Evolutionary conservation across 2,888 invertebrate species (phyloP), one percentile per base, ranked within the genome.

Genomic region (Xiphydria camelus): DNA sequence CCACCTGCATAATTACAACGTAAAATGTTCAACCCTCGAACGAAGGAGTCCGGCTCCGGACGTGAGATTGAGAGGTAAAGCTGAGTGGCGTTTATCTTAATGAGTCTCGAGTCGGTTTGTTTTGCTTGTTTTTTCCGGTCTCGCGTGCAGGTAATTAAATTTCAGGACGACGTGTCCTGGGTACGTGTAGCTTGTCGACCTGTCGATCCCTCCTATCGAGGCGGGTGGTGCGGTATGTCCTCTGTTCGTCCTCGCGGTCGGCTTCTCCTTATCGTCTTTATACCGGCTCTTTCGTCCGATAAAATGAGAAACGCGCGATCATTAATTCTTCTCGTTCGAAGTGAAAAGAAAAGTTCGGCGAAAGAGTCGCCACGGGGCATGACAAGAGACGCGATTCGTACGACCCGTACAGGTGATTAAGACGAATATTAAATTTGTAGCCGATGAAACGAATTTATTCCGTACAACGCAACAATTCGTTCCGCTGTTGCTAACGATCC

Each of bases 71-170:
- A 53, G 53, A 49, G 57, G 52, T 43, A 45, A 43, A 51, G 38
- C 38, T 47, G 44, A 42, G 44, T 37, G 42, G 36, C 51, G 50
- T 51, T 55, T 62, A 60, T 60, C 58, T 62, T 56, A 62, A 62
- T 56, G 63, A 64, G 51, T 53, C 45, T 43, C 45, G 49, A 41
- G 29, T 53, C 35, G 43, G 20, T 41, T 37, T 23, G 41, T 42
- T 26, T 25, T 43, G 47, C 6, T 10, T 26, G 6, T 26, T 26
- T 10, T 10, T 4, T 2, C 4, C 10, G 10, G 14, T 26, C 26
- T 22, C 22, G 26, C 26, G 14, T 26, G 26, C 4, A 10, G 5
- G 0, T 10, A 10, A 26, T 26, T 26, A 26, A 10, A 1, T 12
- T 10, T 26, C 4, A 10, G 10, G 7, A 1, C 7, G 10, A 26